Base-by-base conservation (phyloP, 2,888 invertebrate species). In the Dasysyrphus albostriatus region DNA sequence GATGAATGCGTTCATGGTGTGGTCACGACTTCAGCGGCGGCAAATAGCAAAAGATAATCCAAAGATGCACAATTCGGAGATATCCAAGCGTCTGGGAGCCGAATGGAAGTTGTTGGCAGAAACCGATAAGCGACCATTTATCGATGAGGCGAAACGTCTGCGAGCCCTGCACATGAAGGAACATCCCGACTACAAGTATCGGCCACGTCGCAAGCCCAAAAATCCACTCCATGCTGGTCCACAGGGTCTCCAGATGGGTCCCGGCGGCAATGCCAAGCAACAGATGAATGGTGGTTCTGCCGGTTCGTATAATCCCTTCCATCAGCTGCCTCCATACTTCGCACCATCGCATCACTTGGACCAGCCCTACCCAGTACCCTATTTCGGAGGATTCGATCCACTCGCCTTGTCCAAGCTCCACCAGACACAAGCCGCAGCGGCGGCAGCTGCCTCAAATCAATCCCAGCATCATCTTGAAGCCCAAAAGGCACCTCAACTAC, bases 1-100 rank as follows among this genome's bases (percentile, higher is more conserved):
- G 3, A 98, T 99, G 98, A 98, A 98, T 93, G 98, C 98, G 0
- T 98, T 98, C 93, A 98, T 98, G 98, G 98, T 93, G 12, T 98
- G 98, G 98, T 98, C 98, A 6, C 94, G 98, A 54, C 96, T 98
- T 51, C 98, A 98, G 92, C 94, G 98, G 16, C 95, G 98, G 74
- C 97, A 98, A 93, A 98, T 98, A 90, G 98, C 98, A 1, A 95
- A 97, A 93, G 98, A 98, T 90, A 98, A 98, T 92, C 98, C 98
- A 89, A 98, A 96, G 92, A 97, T 97, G 97, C 97, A 97, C 92
- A 97, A 97, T 90, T 96, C 96, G 0, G 97, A 97, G 92, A 98
- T 98, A 88, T 97, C 97, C 29, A 98, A 98, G 92, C 94, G 97
- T 14, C 94, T 98, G 58, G 98, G 98, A 0, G 97, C 97, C 8